phyloP scores from a whole-genome alignment of 2,888 invertebrate species.

The Callyntrura sp. region DNA sequence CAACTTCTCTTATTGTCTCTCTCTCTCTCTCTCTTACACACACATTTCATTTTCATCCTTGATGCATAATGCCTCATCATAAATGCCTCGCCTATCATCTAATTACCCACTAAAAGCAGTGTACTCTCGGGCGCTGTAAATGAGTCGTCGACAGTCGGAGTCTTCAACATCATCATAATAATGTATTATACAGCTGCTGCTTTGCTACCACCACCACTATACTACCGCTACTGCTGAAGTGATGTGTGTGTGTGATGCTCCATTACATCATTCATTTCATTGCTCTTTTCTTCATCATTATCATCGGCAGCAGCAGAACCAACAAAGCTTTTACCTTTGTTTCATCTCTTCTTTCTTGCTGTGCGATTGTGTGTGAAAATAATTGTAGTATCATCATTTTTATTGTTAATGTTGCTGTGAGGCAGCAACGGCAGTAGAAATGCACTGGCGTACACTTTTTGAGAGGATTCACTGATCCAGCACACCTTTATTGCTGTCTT shows the following conservation, averaged over 20 bases:
- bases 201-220: constrained; percentile 29
- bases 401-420: constrained; percentile 56
- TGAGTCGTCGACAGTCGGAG: constrained; percentile 70
- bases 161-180: constrained; percentile 63
- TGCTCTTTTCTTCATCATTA: constrained; percentile 49
- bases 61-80: constrained; percentile 77
- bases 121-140: constrained; percentile 77
- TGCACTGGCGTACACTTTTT: background rate
- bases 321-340: constrained; percentile 48
- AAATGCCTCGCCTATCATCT: constrained; percentile 79
- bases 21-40: background rate
- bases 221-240: background rate
- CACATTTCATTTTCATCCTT: constrained; percentile 39
- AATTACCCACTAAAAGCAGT: constrained; percentile 77
- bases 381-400: constrained; percentile 60
- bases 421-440: background rate
- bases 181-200: constrained; percentile 73
- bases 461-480: constrained; percentile 29
- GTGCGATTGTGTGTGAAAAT: constrained; percentile 58
- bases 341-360: constrained; percentile 7
- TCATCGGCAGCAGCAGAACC: background rate
- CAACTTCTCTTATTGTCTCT: constrained; percentile 56
- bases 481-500: background rate
- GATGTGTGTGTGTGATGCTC: constrained; percentile 38
- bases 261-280: constrained; percentile 55